Percentiles rank a stretch among this genome's conserved stretches.
Conservation (phyloP, 2,797 vertebrate species). For the Chanos chanos region DNA sequence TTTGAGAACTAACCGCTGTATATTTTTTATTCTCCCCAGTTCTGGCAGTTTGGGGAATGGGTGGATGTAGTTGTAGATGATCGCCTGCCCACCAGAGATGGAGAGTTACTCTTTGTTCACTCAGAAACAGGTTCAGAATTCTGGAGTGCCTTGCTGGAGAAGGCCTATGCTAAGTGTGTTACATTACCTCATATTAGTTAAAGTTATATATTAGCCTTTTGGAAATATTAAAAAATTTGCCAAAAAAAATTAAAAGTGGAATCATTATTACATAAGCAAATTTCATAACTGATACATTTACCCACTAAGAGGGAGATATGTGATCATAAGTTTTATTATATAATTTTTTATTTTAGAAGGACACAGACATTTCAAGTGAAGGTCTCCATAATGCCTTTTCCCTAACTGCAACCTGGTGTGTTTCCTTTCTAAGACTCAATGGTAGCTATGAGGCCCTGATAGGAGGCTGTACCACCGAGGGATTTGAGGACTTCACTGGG, state of each 20-base stretch:
- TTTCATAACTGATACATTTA: background rate
- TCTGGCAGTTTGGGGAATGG: slow-evolving; percentile 86
- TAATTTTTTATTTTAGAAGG: background rate
- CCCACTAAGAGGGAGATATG: too few species aligned
- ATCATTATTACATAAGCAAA: background rate
- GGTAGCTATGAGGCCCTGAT: slow-evolving; percentile 79
- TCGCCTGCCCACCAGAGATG: slow-evolving; percentile 74
- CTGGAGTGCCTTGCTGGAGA: slow-evolving; percentile 82
- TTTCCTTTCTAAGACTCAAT: slow-evolving; percentile 72
- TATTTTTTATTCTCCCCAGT: slow-evolving; percentile 54
- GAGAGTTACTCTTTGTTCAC: slow-evolving; percentile 80
- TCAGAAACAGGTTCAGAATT: slow-evolving; percentile 76
- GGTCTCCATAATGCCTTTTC: too few species aligned
- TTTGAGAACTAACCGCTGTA: background rate
- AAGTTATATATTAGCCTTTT: too few species aligned
- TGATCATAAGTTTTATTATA: too few species aligned
- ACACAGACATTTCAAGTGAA: too few species aligned
- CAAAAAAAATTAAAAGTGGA: too few species aligned
- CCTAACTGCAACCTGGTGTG: too few species aligned
- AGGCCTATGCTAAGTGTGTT: slow-evolving; percentile 84
- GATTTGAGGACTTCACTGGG: slow-evolving; percentile 82
- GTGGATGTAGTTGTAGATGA: slow-evolving; percentile 82
- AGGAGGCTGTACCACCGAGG: slow-evolving; percentile 78
- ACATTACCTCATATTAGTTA: too few species aligned
- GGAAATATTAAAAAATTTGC: too few species aligned